Percentiles rank a stretch among this genome's conserved stretches.
These are phyloP conservation scores for Rhogogaster chlorosoma DNA, from an alignment of 2,888 invertebrate genomes.

Conservation along the genomic window DNA sequence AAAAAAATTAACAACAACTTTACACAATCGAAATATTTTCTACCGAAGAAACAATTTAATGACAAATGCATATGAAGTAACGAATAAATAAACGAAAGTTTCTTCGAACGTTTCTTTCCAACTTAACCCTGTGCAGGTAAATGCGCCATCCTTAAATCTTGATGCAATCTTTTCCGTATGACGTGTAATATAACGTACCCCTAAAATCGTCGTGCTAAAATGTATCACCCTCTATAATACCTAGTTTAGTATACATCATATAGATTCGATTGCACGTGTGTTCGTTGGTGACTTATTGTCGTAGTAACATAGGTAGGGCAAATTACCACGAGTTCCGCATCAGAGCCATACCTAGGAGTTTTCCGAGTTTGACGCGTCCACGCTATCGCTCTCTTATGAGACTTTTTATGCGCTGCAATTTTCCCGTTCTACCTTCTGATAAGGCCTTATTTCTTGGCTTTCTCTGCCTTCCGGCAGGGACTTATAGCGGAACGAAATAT, in stretches of 20 bases:
- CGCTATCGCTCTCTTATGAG: constrained; percentile 42
- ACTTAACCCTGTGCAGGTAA: too few species aligned
- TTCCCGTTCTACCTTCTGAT: constrained; percentile 12
- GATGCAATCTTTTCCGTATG: neutral
- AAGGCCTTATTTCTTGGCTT: constrained; percentile 45
- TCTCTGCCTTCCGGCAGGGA: neutral
- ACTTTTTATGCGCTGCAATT: constrained; percentile 40
- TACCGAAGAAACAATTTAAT: neutral
- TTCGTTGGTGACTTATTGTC: constrained; percentile 25
- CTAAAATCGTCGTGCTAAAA: neutral
- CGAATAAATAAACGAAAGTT: too few species aligned
- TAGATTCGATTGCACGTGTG: neutral
- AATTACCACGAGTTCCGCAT: constrained; percentile 37
- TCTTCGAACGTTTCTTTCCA: too few species aligned
- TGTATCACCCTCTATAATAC: neutral
- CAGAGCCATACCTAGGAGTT: constrained; percentile 9
- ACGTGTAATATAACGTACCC: neutral
- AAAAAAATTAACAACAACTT: neutral
- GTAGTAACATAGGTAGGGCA: constrained; percentile 24
- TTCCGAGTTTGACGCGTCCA: constrained; percentile 39
- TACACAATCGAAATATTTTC: neutral
- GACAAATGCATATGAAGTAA: too few species aligned
- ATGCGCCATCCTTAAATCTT: neutral
- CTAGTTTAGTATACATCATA: neutral
- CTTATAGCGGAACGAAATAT: constrained; percentile 12